Evolutionary conservation across 2,797 vertebrate genomes (phyloP).

Genomic region (Chrysocyon brachyurus): DNA sequence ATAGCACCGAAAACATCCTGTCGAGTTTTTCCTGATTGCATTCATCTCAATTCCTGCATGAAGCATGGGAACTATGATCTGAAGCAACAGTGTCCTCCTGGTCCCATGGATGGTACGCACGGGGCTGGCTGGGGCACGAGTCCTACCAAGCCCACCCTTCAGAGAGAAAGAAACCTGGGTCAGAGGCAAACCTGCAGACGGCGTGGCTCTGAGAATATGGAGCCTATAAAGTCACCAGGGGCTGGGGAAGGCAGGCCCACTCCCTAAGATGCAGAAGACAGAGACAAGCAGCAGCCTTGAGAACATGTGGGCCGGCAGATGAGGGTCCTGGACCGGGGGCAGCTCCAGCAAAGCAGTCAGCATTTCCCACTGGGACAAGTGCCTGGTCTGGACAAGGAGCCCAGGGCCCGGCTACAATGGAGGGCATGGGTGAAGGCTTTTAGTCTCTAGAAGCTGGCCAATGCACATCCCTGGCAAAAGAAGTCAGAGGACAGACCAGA

Average conservation of each 20-base stretch:
- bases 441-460: background rate
- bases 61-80: background rate
- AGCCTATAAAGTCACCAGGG: background rate
- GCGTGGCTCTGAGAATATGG: background rate
- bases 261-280: background rate
- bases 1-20: background rate
- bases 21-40: background rate
- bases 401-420: background rate
- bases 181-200: background rate
- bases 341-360: background rate
- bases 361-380: accelerated
- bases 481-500: background rate
- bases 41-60: background rate
- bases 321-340: too few relatives aligned
- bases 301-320: accelerated
- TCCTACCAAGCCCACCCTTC: background rate
- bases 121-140: background rate
- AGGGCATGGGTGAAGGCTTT: background rate
- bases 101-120: background rate
- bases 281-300: background rate
- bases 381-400: background rate
- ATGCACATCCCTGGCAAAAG: background rate
- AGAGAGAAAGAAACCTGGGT: background rate
- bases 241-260: background rate
- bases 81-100: background rate